Evolutionary conservation across 2,113 vertebrate genomes (phyloP), one percentile per base, ranked within the genome.

Genomic region (Sprattus sprattus): DNA sequence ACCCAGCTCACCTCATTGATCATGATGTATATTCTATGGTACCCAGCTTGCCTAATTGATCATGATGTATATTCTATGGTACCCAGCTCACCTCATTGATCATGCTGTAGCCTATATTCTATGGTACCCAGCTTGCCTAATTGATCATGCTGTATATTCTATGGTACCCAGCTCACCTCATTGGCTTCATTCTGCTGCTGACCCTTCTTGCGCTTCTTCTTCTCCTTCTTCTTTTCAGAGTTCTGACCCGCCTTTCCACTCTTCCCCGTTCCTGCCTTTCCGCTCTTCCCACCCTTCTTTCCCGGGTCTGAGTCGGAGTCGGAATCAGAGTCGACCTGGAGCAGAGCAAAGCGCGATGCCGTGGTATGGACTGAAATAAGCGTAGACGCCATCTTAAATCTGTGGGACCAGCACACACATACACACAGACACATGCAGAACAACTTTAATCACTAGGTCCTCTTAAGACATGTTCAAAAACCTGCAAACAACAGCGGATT

Each of bases 111-210:
- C n/a, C n/a, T 39, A 39, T 39, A 1, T 1, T 39, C 1, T 39
- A 39, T 39, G 1, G 39, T 39, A 39, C 39, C 39, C 39, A 39
- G 39, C 39, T 39, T 2, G 2, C 39, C 39, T 39, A 1, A 39
- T 39, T 39, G 39, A 39, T 39, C 4, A 9, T 64, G 25, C 32
- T 39, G 10, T 39, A 32, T 6, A 39, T 78, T 78, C 0, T 15
- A 16, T 16, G 39, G 10, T 4, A 39, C 25, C 11, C 32, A 39
- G 18, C 22, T 86, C 91, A 98, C 97, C 96, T 99, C 96, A 88
- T 96, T 97, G 8, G 96, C 96, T 93, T 98, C 97, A 89, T 93
- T 96, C 87, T 97, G 97, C 88, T 97, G 96, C 89, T 98, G 97
- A 45, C 98, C 97, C 89, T 91, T 96, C 92, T 90, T 96, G 81